Conservation (phyloP, 1,140 invertebrate genomes). For the Diorhabda carinulata region DNA sequence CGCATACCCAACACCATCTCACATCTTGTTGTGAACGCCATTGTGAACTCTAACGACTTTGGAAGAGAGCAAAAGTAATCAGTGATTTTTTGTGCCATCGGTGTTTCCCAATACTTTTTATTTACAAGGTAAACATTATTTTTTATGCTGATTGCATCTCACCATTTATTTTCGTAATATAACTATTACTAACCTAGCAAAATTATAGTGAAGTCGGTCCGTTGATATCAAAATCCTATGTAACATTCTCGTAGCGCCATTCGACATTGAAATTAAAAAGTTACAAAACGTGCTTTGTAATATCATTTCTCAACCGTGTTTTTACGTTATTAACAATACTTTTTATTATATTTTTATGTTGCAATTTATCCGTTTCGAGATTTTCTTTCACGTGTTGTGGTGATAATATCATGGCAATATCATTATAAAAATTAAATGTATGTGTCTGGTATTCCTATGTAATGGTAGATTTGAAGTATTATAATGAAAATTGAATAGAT, state of each 20-base stretch:
- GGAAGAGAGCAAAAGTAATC: constrained; percentile 58
- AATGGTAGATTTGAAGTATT: not conserved
- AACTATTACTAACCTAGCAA: constrained; percentile 49
- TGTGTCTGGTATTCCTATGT: no score
- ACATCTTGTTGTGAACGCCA: constrained; percentile 57
- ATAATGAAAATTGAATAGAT: not conserved
- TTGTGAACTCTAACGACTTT: constrained; percentile 76
- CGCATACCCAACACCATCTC: constrained; percentile 16
- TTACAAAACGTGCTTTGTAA: constrained; percentile 32
- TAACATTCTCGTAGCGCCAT: constrained; percentile 57
- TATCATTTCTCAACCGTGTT: constrained; percentile 14
- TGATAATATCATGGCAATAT: no score
- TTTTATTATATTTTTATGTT: no score
- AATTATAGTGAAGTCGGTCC: constrained; percentile 52
- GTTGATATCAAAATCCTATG: constrained; percentile 60
- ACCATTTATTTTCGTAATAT: constrained; percentile 48
- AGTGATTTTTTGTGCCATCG: constrained; percentile 54
- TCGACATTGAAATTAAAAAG: constrained; percentile 40
- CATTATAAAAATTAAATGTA: no score
- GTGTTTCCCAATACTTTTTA: constrained; percentile 56
- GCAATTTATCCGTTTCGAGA: no score
- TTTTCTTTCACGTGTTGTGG: no score
- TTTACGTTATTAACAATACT: constrained; percentile 8
- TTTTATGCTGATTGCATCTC: constrained; percentile 36
- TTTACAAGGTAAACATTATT: constrained; percentile 47